These are phyloP conservation scores for Zaprionus lachaisei DNA, from an alignment of 1,140 invertebrate species.

Conservation along the genomic window DNA sequence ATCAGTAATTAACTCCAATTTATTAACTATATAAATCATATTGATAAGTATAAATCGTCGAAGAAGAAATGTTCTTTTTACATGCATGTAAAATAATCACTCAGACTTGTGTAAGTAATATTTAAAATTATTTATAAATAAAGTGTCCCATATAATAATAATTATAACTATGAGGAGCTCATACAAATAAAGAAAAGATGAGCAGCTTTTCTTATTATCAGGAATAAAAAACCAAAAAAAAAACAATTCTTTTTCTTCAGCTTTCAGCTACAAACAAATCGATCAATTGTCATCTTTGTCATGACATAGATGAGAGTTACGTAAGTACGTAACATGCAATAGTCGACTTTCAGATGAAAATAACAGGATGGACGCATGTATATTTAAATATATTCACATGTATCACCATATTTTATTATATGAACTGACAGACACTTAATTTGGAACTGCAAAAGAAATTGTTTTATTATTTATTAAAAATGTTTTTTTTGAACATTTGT, in stretches of 20 bases:
- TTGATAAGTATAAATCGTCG: too few species aligned
- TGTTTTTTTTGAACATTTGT: not conserved
- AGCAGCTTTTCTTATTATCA: too few species aligned
- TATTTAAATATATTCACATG: not conserved
- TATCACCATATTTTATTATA: conserved; percentile 4
- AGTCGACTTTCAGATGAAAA: not conserved
- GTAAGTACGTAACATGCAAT: conserved; percentile 6
- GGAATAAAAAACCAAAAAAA: not conserved
- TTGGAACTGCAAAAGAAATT: conserved; percentile 7
- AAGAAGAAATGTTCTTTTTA: too few species aligned
- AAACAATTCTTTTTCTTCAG: not conserved
- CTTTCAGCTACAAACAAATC: not conserved
- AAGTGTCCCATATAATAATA: too few species aligned
- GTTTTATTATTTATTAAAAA: conserved; percentile 9
- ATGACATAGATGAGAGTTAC: not conserved
- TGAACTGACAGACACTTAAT: conserved; percentile 21
- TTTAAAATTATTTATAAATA: too few species aligned
- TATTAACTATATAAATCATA: too few species aligned
- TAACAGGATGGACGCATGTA: not conserved
- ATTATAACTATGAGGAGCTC: too few species aligned
- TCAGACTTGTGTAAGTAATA: too few species aligned
- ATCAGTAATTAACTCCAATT: too few species aligned
- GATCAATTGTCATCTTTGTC: not conserved
- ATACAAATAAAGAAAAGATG: too few species aligned
- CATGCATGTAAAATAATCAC: too few species aligned